Base-by-base conservation (phyloP, 2,113 vertebrate genomes). In the Kryptolebias marmoratus region DNA sequence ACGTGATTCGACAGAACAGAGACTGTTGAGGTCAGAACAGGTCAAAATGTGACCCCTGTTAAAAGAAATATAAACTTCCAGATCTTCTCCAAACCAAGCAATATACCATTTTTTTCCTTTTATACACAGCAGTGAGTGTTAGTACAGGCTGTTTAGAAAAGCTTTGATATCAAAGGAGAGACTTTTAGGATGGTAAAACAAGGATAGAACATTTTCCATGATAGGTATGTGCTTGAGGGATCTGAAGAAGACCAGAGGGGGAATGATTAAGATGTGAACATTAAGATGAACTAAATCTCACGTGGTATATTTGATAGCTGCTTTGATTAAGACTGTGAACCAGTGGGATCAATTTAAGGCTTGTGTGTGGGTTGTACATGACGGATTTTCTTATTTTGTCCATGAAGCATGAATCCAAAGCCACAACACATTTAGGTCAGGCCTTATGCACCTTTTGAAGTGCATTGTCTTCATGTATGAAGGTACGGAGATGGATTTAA, bases 181-280 rank as follows among this genome's bases (percentile, higher is more conserved):
- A 76, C 36, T 64, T 54, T 68, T 32, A 62, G 60, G 67, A 65
- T 39, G 36, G 75, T 60, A 44, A 22, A 55, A 69, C 75, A 18
- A 59, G 61, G 65, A 56, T 53, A 70, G 62, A 59, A 49, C 31
- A 36, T 81, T 83, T 59, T 68, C 27, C 0, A 49, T 77, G 64
- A 64, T 69, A 71, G 64, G 36, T 49, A 77, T 30, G 31, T 36
- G 27, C 62, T 67, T 12, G 54, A 52, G 63, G 68, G 67, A 75
- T 47, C 45, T 62, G 12, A 56, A 66, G 14, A 64, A 49, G 32
- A 31, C 57, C 79, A 75, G 70, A 83, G 83, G 71, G 82, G 63
- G 83, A 56, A 76, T 73, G 75, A 87, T 81, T 72, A 85, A 81
- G 56, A 53, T 62, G 31, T 49, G 71, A 84, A 79, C 68, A 80